Conservation (phyloP, 1,140 invertebrate genomes). For the Stenopsyche tienmushanensis region DNA sequence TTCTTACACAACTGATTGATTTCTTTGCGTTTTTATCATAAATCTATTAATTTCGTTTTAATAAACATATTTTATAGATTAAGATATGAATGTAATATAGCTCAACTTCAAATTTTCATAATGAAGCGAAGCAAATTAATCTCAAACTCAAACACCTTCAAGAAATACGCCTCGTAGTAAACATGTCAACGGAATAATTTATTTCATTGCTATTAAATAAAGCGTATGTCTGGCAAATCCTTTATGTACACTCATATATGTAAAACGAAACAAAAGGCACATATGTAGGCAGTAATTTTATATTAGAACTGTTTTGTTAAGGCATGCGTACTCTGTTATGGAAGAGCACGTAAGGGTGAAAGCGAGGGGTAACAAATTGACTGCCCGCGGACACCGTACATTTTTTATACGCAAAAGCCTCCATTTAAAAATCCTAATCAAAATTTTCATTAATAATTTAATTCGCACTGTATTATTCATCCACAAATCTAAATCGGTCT, state of each 20-base stretch:
- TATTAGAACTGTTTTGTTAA: slow-evolving; percentile 36
- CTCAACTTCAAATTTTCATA: no score
- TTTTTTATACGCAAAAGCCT: no score
- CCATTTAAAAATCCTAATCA: no score
- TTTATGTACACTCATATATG: slow-evolving; percentile 1
- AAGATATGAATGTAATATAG: no score
- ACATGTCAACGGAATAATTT: slow-evolving; percentile 21
- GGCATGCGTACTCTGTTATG: slow-evolving; percentile 33
- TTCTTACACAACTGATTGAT: no score
- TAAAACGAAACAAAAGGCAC: slow-evolving; percentile 30
- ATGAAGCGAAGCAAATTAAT: slow-evolving; percentile 10
- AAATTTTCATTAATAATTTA: no score
- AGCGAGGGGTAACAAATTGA: background rate
- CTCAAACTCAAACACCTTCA: slow-evolving; percentile 10
- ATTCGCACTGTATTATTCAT: no score
- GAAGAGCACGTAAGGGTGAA: slow-evolving; percentile 13
- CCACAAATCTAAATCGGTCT: no score
- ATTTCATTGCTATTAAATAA: slow-evolving; percentile 23
- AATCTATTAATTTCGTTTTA: no score
- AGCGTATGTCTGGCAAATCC: slow-evolving; percentile 17
- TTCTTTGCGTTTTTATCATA: no score
- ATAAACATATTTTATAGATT: no score
- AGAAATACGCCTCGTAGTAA: slow-evolving; percentile 6
- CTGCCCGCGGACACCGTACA: no score
- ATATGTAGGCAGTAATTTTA: slow-evolving; percentile 34